A percentile compares a stretch with the other conserved stretches of the same genome.
Conservation (phyloP, 2,113 vertebrate genomes). For the Chionis minor region DNA sequence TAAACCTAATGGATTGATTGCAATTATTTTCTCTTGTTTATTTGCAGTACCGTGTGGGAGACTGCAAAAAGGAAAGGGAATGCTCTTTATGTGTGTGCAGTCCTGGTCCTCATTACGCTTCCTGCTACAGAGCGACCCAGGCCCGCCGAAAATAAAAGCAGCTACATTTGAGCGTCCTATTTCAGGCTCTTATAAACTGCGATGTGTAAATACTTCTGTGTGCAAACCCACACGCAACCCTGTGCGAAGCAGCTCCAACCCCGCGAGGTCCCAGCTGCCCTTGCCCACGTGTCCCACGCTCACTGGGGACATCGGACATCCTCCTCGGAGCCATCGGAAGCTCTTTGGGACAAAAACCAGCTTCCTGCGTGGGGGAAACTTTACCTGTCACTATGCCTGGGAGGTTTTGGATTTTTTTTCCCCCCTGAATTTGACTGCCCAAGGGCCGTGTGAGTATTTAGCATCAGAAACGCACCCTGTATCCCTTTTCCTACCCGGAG, state of each 20-base stretch:
- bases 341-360: no score
- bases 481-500: not conserved
- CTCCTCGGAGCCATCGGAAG: not conserved
- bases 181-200: not conserved
- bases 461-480: not conserved
- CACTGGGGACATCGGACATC: fast-evolving
- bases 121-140: not conserved
- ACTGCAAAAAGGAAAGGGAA: not conserved
- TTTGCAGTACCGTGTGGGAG: not conserved
- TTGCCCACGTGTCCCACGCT: fast-evolving
- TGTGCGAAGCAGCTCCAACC: fast-evolving
- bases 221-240: not conserved
- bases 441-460: not conserved
- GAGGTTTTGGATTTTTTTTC: fast-evolving
- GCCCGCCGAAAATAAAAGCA: not conserved
- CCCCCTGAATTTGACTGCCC: not conserved
- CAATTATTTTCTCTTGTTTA: conserved; percentile 35
- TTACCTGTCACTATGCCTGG: not conserved
- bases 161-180: not conserved
- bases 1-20: conserved; percentile 37
- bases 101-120: not conserved
- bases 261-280: not conserved
- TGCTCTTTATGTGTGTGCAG: not conserved
- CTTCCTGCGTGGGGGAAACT: not conserved
- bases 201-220: not conserved